These are phyloP conservation scores for Drosophila parvula DNA, from an alignment of 1,140 invertebrate species.

Conservation along the genomic window DNA sequence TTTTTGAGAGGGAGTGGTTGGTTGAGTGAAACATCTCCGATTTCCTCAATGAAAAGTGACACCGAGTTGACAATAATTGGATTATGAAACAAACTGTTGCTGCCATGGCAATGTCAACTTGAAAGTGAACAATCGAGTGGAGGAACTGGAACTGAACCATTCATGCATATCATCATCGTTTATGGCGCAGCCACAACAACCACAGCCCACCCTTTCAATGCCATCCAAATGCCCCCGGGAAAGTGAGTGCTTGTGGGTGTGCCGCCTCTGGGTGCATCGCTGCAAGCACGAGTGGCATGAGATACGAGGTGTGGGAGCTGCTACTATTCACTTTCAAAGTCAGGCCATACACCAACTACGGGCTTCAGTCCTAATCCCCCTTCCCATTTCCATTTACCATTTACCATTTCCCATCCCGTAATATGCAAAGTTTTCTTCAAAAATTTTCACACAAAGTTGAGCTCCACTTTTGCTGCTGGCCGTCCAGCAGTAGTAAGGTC, in stretches of 20 bases:
- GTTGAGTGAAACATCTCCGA: constrained; percentile 27
- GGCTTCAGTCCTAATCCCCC: background rate
- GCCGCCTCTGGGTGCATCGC: constrained; percentile 14
- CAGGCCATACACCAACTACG: constrained; percentile 18
- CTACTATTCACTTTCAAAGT: constrained; percentile 42
- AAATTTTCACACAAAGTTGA: constrained; percentile 52
- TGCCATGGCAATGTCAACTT: constrained; percentile 21
- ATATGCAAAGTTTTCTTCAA: constrained; percentile 53
- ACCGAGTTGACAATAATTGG: constrained; percentile 71
- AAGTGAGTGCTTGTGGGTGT: constrained; percentile 7
- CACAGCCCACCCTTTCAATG: constrained; percentile 10
- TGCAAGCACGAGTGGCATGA: constrained; percentile 13
- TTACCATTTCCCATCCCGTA: constrained; percentile 8
- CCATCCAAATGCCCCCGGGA: constrained; percentile 50
- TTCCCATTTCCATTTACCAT: background rate
- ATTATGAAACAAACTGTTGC: constrained; percentile 61
- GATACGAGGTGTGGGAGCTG: constrained; percentile 1
- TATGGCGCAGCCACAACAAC: constrained; percentile 1
- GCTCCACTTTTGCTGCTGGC: constrained; percentile 41
- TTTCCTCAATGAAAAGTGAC: constrained; percentile 70
- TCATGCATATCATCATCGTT: constrained; percentile 44
- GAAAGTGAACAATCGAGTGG: constrained; percentile 31
- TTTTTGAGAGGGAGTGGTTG: constrained; percentile 2
- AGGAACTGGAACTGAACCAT: constrained; percentile 26
- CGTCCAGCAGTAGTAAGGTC: constrained; percentile 47